A percentile compares a stretch with the other conserved stretches of the same genome.
Conservation (phyloP, 2,113 vertebrate genomes). For the Onychorhynchus coronatus region DNA sequence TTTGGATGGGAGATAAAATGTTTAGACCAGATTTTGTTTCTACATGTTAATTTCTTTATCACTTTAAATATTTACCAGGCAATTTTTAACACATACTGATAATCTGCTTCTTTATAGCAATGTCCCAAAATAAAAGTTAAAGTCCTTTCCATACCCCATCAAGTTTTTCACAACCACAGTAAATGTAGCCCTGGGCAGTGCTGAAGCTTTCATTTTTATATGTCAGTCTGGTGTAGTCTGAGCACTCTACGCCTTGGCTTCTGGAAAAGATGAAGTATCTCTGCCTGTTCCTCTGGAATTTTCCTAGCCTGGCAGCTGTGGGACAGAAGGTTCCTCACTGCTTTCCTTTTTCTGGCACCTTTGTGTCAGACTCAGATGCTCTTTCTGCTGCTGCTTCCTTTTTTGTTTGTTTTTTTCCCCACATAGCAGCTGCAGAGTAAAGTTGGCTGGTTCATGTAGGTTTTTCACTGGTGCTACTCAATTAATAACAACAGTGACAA, state of each 20-base stretch:
- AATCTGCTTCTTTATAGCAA: not conserved
- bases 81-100: not conserved
- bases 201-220: not conserved
- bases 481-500: not conserved
- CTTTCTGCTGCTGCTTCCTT: not conserved
- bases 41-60: slow-evolving; percentile 22
- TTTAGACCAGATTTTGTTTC: slow-evolving; percentile 12
- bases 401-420: no score
- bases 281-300: not conserved
- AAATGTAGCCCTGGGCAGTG: not conserved
- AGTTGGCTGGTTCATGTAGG: not conserved
- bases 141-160: not conserved
- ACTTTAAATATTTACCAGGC: not conserved
- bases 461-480: not conserved
- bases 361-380: not conserved
- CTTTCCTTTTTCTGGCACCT: not conserved
- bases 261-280: not conserved
- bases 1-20: not conserved
- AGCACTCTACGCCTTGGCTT: not conserved
- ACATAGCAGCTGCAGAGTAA: not conserved
- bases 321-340: not conserved
- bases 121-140: not conserved
- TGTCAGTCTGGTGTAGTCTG: not conserved
- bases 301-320: not conserved
- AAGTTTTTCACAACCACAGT: not conserved